phyloP scores from a whole-genome alignment of 2,888 invertebrate species.

The Cerastis leucographa region DNA sequence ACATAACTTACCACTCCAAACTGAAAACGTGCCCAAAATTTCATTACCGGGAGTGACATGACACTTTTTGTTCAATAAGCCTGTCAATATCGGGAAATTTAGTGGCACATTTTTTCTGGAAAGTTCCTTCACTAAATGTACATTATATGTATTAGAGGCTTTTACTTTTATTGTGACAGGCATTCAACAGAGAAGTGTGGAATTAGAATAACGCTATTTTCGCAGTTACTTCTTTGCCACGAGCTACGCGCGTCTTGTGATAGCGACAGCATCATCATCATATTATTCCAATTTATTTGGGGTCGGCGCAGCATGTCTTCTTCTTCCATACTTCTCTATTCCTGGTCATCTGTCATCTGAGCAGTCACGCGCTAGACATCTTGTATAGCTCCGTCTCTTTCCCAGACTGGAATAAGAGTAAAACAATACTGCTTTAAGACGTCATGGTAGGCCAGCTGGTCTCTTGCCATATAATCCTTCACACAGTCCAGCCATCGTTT shows the following conservation, averaged over 20 bases:
- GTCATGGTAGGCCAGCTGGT: too few relatives aligned
- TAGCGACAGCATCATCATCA: background rate
- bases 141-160: slow-evolving; percentile 8
- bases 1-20: slow-evolving; percentile 49
- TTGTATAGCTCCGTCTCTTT: too few relatives aligned
- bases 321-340: too few relatives aligned
- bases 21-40: slow-evolving; percentile 55
- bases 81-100: slow-evolving; percentile 47
- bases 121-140: slow-evolving; percentile 17
- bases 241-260: background rate
- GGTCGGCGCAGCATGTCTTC: too few relatives aligned
- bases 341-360: too few relatives aligned
- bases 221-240: background rate
- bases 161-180: slow-evolving; percentile 11
- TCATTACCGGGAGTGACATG: slow-evolving; percentile 59
- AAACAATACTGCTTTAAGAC: too few relatives aligned
- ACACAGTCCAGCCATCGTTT: too few relatives aligned
- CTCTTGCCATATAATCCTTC: too few relatives aligned
- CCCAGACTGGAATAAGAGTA: too few relatives aligned
- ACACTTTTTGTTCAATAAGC: slow-evolving; percentile 56
- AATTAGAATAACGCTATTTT: background rate
- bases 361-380: too few relatives aligned
- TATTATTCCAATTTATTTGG: too few relatives aligned
- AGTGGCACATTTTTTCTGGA: slow-evolving; percentile 32
- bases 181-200: background rate